Conservation (phyloP, 2,797 vertebrate genomes). For the Hippoglossus hippoglossus region DNA sequence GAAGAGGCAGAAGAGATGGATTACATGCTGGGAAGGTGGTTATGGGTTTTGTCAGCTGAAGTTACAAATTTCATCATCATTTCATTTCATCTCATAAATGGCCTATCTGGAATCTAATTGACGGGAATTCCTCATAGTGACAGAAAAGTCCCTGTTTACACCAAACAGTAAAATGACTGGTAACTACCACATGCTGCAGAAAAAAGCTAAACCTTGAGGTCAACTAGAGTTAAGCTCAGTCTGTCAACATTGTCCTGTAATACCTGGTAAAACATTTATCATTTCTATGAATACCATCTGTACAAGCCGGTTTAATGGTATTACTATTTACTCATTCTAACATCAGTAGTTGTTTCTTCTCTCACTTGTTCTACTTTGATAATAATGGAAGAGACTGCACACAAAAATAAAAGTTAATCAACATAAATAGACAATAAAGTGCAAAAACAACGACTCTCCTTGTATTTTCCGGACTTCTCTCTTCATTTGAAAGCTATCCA, state of each 20-base stretch:
- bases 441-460: not conserved
- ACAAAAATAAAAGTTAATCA: not conserved
- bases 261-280: conserved; percentile 5
- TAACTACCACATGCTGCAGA: not conserved
- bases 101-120: no score
- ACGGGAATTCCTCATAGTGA: no score
- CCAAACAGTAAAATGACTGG: no score
- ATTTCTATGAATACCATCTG: not conserved
- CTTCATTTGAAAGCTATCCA: not conserved
- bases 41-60: no score
- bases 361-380: not conserved
- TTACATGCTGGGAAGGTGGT: no score
- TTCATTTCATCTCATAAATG: no score
- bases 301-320: not conserved
- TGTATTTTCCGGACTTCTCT: not conserved
- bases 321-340: conserved; percentile 6
- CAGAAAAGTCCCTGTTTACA: no score
- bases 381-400: not conserved
- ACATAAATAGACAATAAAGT: not conserved
- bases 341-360: conserved; percentile 14
- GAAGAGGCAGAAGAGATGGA: no score
- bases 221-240: no score
- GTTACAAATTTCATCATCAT: no score
- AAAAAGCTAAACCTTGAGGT: not conserved
- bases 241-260: not conserved